Base-by-base conservation (phyloP, 2,888 invertebrate species). In the Hemaris fuciformis region DNA sequence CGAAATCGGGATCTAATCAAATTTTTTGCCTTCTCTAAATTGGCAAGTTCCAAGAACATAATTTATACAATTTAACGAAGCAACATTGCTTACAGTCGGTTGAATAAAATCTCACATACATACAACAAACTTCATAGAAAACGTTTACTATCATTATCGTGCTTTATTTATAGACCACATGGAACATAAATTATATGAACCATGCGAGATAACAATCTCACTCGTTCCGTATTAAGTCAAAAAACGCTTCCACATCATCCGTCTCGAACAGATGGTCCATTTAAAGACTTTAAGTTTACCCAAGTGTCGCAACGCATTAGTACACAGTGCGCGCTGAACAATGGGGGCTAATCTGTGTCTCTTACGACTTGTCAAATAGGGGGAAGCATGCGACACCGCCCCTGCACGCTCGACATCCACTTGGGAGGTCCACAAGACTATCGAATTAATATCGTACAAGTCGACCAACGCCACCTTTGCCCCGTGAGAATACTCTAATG, bases 371-470 rank as follows among this genome's bases (percentile, higher is more conserved):
- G 77, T 84, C 85, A 83, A 87, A 84, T 80, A 81, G 75, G 77
- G n/a, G 81, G 74, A 74, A 77, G 68, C 76, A 70, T 65, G 66
- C 73, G 79, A 76, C 81, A 20, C 13, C 22, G 22, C 80, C 75
- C 79, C 77, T 79, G 0, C 78, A 73, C 68, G 64, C 64, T 66
- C 64, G 62, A 64, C 69, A 70, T 63, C 88, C 64, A 72, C 88
- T 79, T 91, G 91, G 91, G 91, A 84, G 91, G 91, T 90, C 91
- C 76, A 58, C 58, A 66, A 70, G 72, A 72, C 60, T 67, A 69
- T 76, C 73, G 77, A 85, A 87, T 87, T 87, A 89, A 89, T 87
- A 84, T 82, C 78, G 81, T 76, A 83, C 81, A 81, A 75, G 70
- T 71, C 69, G 71, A 76, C 80, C 66, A 70, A 70, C 70, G 74